These are phyloP conservation scores for Rhagologus leucostigma DNA, from an alignment of 2,113 vertebrate genomes.

Conservation along the genomic window DNA sequence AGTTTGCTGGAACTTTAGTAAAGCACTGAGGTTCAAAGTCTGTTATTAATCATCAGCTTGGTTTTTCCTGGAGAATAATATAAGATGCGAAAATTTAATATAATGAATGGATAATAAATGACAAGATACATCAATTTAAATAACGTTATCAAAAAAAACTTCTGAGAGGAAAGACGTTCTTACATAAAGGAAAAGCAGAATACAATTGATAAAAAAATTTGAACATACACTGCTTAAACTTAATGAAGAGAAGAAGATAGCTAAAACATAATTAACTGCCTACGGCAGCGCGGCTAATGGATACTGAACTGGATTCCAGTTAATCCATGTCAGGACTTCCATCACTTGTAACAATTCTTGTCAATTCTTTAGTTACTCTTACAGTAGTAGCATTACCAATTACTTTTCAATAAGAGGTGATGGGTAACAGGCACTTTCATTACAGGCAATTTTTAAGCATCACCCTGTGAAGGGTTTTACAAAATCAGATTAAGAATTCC, in stretches of 20 bases:
- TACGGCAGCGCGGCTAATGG: slow-evolving; percentile 23
- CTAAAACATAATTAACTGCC: slow-evolving; percentile 27
- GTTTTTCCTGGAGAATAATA: background rate
- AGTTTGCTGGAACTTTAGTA: background rate
- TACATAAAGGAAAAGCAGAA: background rate
- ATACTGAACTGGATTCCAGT: slow-evolving; percentile 47
- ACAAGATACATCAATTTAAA: slow-evolving; percentile 7
- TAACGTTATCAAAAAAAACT: background rate
- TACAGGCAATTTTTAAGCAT: background rate
- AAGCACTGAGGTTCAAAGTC: background rate
- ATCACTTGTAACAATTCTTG: slow-evolving; percentile 33
- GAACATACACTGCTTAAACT: background rate
- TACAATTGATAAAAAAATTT: background rate
- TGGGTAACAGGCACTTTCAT: slow-evolving; percentile 43
- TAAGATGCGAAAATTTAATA: background rate
- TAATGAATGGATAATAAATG: background rate
- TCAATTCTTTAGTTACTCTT: background rate
- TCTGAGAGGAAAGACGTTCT: slow-evolving; percentile 5
- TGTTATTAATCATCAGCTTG: background rate
- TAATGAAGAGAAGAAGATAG: slow-evolving; percentile 9
- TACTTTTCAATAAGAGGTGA: background rate
- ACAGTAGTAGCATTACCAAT: background rate
- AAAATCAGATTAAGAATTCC: background rate
- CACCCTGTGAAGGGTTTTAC: background rate
- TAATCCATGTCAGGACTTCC: slow-evolving; percentile 35